Evolutionary conservation across 2,797 vertebrate genomes (phyloP), one percentile per base, ranked within the genome.

Genomic region (Argya squamiceps): DNA sequence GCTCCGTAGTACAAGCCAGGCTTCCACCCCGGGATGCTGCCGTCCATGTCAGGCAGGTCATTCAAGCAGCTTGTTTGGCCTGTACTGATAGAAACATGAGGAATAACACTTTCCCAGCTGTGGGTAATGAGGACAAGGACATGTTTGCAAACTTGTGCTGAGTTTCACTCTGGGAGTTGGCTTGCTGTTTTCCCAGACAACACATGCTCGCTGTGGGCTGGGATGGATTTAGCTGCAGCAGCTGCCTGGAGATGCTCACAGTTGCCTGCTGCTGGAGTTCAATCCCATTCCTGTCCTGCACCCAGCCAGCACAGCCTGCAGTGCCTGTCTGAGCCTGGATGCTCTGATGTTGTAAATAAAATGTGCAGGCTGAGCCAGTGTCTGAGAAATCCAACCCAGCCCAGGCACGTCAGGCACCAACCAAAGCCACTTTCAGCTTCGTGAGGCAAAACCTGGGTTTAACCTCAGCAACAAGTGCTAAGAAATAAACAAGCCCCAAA

Each of bases 1-100:
- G 98, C 98, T 44, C 99, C 98, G 0, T 99, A 99, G 97, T 99
- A 99, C 49, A 99, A 97, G 58, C 99, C 99, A 3, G 99, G 99
- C 95, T 99, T 99, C 97, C 97, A 98, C 69, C 98, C 97, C 6
- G 98, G 98, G 44, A 98, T 98, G 62, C 96, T 98, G 81, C 97
- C 97, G 24, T 98, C 98, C 13, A 97, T 97, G 94, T 98, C 98
- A 5, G 99, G 99, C 24, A 98, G 98, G 97, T 99, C 99, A 88
- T 98, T 95, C 41, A 99, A 89, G 96, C 99, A 99, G 89, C 96
- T 98, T 32, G 98, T 98, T 85, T 97, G 98, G 37, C 98, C 98
- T 97, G 98, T 91, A 83, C 99, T 99, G 97, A 41, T 49, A 96
- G 62, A 93, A 49, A 94, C 89, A 84, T 14, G 34, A 86, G 12